Base-by-base conservation (phyloP, 2,888 invertebrate genomes). In the Acholoe squamosa region DNA sequence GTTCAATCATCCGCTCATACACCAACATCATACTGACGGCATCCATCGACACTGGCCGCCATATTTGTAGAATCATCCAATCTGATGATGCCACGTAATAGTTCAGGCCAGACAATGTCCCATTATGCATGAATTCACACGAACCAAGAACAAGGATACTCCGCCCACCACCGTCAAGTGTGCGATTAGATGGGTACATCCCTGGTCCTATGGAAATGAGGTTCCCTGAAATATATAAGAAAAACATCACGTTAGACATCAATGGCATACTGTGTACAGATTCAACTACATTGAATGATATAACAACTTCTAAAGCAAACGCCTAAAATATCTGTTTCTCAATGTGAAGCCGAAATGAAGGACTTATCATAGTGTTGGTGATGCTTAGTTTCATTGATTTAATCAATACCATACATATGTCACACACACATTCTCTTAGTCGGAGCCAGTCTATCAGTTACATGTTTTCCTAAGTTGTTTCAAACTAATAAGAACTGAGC, bases 61-160 rank as follows among this genome's bases (percentile, higher is more conserved):
- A 89, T 61, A 89, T 67, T 43, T 90, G 90, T 54, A 90, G 31
- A 0, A 80, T 52, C 90, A 90, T 54, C 90, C 90, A 90, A 56
- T 90, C 90, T 28, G 80, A 19, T 7, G 90, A 76, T 10, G 80
- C 90, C 80, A 90, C 90, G 34, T 80, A 90, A 54, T 77, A 77
- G 80, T 90, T 90, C 19, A 90, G 77, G 16, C 90, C 76, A 19
- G 80, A 61, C 31, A 90, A 54, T 28, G 71, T 71, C 7, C 90
- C 90, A 56, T 90, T 90, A 33, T 90, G 90, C 90, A 90, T 90
- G 56, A 90, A 90, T 34, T 90, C 90, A 90, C 90, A 90, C 1
- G 80, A 80, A 16, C 86, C 86, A n/a, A 86, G 86, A 12, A 86
- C 86, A 22, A 86, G 86, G 86, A 86, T 86, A 31, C 54, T 54